These are phyloP conservation scores for Bothrops jararaca DNA, from an alignment of 2,113 vertebrate species.

Conservation along the genomic window DNA sequence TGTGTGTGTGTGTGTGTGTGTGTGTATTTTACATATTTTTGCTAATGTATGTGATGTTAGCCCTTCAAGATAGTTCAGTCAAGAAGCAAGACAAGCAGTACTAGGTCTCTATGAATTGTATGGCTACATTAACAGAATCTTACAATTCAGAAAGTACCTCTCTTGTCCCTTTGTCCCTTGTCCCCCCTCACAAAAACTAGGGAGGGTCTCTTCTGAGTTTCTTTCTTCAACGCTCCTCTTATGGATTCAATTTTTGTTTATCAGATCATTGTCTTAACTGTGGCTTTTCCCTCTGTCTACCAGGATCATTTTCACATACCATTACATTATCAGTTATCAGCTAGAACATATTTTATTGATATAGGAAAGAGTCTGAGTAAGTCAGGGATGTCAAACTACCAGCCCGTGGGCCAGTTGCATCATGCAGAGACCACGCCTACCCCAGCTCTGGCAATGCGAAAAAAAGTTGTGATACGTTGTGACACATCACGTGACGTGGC, in stretches of 20 bases:
- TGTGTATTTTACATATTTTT: not conserved
- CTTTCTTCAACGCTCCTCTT: not conserved
- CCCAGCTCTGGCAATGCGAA: too few species aligned
- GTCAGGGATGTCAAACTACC: not conserved
- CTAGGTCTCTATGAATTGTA: not conserved
- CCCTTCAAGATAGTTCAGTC: not conserved
- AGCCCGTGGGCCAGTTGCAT: too few species aligned
- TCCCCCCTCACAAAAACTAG: not conserved
- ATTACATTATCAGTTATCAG: not conserved
- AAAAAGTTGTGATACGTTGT: too few species aligned
- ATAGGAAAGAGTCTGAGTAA: not conserved
- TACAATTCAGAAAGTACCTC: not conserved
- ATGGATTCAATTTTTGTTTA: not conserved
- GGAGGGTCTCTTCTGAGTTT: not conserved
- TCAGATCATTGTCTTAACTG: not conserved
- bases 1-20: too few species aligned
- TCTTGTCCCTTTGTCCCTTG: not conserved
- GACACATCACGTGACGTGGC: too few species aligned
- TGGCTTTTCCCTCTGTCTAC: not conserved
- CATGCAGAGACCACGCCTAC: too few species aligned
- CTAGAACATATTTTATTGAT: not conserved
- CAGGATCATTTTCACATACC: not conserved
- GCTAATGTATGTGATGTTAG: not conserved
- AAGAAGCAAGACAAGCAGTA: not conserved
- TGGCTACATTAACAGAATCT: not conserved